These are phyloP conservation scores for Regulus satrapa DNA, from an alignment of 2,113 vertebrate genomes.

Conservation along the genomic window DNA sequence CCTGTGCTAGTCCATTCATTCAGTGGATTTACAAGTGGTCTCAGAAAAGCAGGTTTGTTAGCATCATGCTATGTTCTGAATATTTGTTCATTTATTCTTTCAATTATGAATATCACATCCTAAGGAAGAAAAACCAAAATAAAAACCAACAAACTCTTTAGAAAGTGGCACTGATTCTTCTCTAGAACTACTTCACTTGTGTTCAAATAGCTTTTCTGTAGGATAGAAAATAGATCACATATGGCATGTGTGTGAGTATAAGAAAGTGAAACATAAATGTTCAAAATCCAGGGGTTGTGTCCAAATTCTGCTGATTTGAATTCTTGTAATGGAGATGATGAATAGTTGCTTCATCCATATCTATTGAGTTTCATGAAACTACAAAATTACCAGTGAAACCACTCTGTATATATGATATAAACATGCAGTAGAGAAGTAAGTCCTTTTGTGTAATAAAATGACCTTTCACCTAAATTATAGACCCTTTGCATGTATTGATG, in stretches of 20 bases:
- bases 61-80: background rate
- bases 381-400: background rate
- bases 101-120: background rate
- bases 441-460: background rate
- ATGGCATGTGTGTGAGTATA: background rate
- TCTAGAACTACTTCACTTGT: background rate
- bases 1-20: background rate
- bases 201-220: background rate
- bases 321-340: background rate
- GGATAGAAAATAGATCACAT: background rate
- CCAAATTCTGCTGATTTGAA: background rate
- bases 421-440: background rate
- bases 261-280: background rate
- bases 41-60: background rate
- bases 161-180: background rate
- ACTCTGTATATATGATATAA: background rate
- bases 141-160: background rate
- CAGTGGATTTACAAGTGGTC: background rate
- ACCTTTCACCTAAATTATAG: background rate
- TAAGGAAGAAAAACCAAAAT: background rate
- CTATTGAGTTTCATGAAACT: background rate
- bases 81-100: background rate
- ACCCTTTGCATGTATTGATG: background rate
- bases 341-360: background rate
- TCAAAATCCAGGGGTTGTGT: background rate